phyloP scores from a whole-genome alignment of 2,797 vertebrate genomes.

The Pelobates cultripes region DNA sequence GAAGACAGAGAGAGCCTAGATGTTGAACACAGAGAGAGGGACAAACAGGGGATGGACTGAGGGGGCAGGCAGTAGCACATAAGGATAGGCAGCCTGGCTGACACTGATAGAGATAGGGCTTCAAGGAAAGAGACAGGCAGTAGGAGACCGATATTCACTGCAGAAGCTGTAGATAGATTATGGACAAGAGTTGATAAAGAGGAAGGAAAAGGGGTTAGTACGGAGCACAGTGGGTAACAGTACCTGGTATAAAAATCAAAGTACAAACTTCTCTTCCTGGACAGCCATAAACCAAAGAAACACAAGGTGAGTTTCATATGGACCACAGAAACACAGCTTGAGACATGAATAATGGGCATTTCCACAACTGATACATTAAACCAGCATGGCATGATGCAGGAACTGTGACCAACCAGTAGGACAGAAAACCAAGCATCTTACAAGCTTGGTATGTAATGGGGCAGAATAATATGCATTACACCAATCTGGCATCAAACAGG shows the following conservation, averaged over 20 bases:
- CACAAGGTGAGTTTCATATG: conserved; percentile 64
- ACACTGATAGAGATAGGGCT: too few species aligned
- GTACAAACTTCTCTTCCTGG: conserved; percentile 98
- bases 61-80: too few species aligned
- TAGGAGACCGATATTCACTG: too few species aligned
- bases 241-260: conserved; percentile 99
- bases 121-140: too few species aligned
- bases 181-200: too few species aligned
- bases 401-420: too few species aligned
- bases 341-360: neutral
- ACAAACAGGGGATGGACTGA: too few species aligned
- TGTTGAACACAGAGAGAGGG: too few species aligned
- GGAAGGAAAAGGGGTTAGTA: neutral
- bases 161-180: too few species aligned
- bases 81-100: too few species aligned
- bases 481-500: neutral
- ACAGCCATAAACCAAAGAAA: conserved; percentile 85
- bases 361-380: neutral
- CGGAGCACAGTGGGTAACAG: conserved; percentile 72
- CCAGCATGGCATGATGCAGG: conserved; percentile 19
- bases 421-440: too few species aligned
- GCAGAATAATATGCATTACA: conserved; percentile 20
- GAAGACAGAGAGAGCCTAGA: too few species aligned
- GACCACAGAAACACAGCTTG: neutral
- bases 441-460: conserved; percentile 12